Evolutionary conservation across 2,888 invertebrate species (phyloP), one percentile per base, ranked within the genome.

Genomic region (Sesamia inferens): DNA sequence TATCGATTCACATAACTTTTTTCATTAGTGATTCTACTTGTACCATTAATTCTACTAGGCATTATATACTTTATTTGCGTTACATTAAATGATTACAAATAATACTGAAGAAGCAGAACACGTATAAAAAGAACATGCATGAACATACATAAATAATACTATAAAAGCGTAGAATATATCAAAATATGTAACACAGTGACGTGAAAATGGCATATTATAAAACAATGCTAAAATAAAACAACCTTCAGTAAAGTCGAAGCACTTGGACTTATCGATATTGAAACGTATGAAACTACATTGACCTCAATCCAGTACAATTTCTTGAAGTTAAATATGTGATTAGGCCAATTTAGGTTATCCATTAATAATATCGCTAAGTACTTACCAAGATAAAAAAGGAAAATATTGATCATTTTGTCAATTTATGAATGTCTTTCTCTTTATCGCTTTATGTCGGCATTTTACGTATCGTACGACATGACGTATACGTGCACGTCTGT

Each of bases 381-480:
- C 51, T 51, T 19, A 51, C 16, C 19, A 47, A 14, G 47, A 47
- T 19, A 55, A 47, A 22, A 54, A 61, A 31, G 13, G 7, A 59
- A 67, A n/a, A 47, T 47, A 5, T 48, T n/a, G 14, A 48, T 31
- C 68, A 55, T 8, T 54, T 73, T 14, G 13, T 42, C 19, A 44
- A 66, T 73, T 22, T 44, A 44, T 74, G n/a, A 73, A 65, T 24
- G 24, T 14, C 42, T 31, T 16, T 31, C n/a, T 57, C 11, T 73
- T 22, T 67, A 67, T 67, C 51, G 31, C 22, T 19, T 14, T 13
- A 59, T 61, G 39, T 22, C 61, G 48, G 61, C 68, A 68, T 75
- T 44, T 42, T 74, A 39, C 19, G n/a, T 51, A 75, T 75, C 75
- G 69, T 62, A 62, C 55, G 75, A 75, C 68, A 24, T 71, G 67